A percentile compares a stretch with the other conserved stretches of the same genome.
Evolutionary conservation across 2,797 vertebrate genomes (phyloP).

Genomic region (Heliangelus exortis): DNA sequence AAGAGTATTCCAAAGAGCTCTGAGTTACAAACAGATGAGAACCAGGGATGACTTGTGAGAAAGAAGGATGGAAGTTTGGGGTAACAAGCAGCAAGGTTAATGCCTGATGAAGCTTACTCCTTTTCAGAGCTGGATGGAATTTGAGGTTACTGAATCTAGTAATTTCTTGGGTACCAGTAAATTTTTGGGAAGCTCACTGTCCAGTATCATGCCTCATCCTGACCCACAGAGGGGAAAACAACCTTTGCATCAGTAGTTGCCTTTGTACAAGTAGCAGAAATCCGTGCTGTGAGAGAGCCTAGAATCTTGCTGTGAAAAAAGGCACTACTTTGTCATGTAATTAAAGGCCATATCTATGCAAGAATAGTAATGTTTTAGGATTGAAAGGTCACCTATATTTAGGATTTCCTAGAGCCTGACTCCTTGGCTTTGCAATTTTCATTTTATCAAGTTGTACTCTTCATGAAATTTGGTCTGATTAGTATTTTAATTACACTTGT

Average conservation of each 20-base stretch:
- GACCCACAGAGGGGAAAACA: not conserved
- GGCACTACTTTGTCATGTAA: not conserved
- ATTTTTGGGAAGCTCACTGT: not conserved
- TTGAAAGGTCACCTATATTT: not conserved
- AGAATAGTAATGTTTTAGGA: not conserved
- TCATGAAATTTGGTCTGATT: not conserved
- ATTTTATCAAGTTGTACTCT: not conserved
- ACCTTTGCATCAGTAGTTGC: not conserved
- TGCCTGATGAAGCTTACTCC: not conserved
- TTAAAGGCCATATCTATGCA: fast-evolving
- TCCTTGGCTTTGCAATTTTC: not conserved
- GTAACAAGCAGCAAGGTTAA: not conserved
- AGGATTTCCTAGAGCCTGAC: not conserved
- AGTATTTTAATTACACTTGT: not conserved
- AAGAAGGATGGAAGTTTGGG: not conserved
- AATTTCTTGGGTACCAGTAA: not conserved
- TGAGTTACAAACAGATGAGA: not conserved
- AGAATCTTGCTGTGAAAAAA: not conserved
- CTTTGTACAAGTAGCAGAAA: not conserved
- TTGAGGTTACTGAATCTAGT: not conserved
- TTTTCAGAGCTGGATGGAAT: not conserved
- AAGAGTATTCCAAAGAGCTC: not conserved
- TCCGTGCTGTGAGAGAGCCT: not conserved
- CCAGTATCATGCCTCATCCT: not conserved
- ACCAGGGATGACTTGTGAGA: not conserved